These are phyloP conservation scores for Tachina fera DNA, from an alignment of 2,888 invertebrate genomes.

Conservation along the genomic window DNA sequence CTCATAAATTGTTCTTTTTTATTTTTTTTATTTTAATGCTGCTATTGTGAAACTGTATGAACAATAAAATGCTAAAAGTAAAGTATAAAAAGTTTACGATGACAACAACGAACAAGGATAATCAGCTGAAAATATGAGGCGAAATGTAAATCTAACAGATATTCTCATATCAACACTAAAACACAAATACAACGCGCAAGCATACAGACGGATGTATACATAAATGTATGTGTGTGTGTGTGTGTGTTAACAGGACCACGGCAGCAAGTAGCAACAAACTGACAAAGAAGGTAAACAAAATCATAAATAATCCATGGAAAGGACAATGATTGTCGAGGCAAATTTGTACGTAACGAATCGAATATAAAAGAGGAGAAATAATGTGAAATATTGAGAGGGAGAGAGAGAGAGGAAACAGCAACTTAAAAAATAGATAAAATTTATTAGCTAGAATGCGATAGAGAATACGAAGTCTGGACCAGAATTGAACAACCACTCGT, in stretches of 20 bases:
- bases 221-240: background rate
- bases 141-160: constrained; percentile 21
- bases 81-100: background rate
- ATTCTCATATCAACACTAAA: constrained; percentile 2
- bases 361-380: background rate
- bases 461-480: background rate
- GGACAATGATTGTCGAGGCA: constrained; percentile 44
- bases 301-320: constrained; percentile 52
- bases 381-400: background rate
- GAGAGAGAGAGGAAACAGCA: background rate
- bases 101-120: constrained; percentile 43
- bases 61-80: background rate
- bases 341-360: constrained; percentile 21
- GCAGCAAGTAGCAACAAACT: constrained; percentile 9
- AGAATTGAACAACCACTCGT: background rate
- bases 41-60: constrained; percentile 16
- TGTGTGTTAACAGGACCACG: background rate
- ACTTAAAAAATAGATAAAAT: constrained; percentile 9
- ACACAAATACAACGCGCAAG: background rate
- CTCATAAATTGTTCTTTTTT: constrained; percentile 20
- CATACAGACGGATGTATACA: background rate
- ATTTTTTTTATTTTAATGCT: constrained; percentile 7
- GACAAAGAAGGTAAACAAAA: constrained; percentile 50
- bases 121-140: constrained; percentile 23
- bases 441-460: background rate